Evolutionary conservation across 2,113 vertebrate genomes (phyloP).

Genomic region (Falco punctatus): DNA sequence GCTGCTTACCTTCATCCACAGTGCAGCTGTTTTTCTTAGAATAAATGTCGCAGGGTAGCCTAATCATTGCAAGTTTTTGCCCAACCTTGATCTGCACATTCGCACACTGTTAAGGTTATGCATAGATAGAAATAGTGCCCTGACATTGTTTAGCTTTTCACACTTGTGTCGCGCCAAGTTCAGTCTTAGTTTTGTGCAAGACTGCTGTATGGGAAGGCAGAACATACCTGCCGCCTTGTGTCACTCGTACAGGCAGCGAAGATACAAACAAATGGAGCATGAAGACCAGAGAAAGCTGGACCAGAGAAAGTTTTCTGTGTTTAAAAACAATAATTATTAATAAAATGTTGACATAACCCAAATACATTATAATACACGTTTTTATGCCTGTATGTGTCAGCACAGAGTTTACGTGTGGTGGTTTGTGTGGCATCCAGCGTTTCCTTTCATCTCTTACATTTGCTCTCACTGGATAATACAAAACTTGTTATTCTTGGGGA

Average conservation of each 20-base stretch:
- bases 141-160: neutral
- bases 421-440: neutral
- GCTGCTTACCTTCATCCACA: neutral
- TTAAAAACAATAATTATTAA: neutral
- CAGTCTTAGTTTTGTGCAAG: neutral
- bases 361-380: neutral
- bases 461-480: neutral
- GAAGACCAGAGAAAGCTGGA: neutral
- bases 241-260: neutral
- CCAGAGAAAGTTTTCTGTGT: neutral
- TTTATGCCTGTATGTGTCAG: neutral
- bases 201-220: neutral
- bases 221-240: neutral
- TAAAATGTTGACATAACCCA: neutral
- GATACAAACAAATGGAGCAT: neutral
- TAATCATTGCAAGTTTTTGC: neutral
- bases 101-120: accelerated
- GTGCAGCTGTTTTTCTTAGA: neutral
- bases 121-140: neutral
- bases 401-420: neutral
- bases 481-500: neutral
- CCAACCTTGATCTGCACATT: accelerated
- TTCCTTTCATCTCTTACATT: neutral
- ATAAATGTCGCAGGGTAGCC: neutral
- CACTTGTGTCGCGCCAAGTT: accelerated